These are phyloP conservation scores for Halcyon senegalensis DNA, from an alignment of 2,113 vertebrate genomes.

Conservation along the genomic window DNA sequence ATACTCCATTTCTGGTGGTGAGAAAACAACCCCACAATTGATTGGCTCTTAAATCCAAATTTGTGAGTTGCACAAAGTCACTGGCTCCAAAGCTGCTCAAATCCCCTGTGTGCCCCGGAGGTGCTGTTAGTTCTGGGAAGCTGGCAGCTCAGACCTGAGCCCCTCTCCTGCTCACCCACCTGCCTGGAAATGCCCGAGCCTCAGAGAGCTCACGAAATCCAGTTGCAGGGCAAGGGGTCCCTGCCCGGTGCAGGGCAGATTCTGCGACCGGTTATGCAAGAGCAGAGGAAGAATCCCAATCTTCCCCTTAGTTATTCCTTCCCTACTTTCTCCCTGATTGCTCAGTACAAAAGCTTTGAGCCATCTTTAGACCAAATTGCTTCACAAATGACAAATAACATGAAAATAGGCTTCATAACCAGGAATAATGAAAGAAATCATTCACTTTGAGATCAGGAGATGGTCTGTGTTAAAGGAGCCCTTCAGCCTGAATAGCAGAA, in stretches of 20 bases:
- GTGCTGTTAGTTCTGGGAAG: background rate
- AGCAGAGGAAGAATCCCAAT: slow-evolving; percentile 12
- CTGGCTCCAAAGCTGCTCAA: background rate
- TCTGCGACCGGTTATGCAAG: background rate
- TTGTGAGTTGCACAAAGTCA: slow-evolving; percentile 9
- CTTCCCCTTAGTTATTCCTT: slow-evolving; percentile 29
- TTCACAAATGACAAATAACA: slow-evolving; percentile 72
- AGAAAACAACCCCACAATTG: slow-evolving; percentile 13
- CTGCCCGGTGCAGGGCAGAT: background rate
- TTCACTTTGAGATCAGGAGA: slow-evolving; percentile 58
- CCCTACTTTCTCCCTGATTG: slow-evolving; percentile 47
- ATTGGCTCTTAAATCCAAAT: slow-evolving; percentile 38
- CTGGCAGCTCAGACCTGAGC: background rate
- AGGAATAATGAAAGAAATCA: slow-evolving; percentile 73
- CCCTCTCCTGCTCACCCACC: background rate
- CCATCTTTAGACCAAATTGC: slow-evolving; percentile 62
- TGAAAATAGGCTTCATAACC: slow-evolving; percentile 71
- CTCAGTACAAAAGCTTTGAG: slow-evolving; percentile 53
- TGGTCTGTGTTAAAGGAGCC: slow-evolving; percentile 55
- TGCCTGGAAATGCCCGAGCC: background rate
- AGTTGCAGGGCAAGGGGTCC: background rate
- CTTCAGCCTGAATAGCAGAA: slow-evolving; percentile 64
- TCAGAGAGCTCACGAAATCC: background rate
- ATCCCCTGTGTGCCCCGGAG: background rate
- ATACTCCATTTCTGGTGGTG: slow-evolving; percentile 36